Evolutionary conservation across 2,797 vertebrate species (phyloP).

Genomic region (Catostomus latipinnis): DNA sequence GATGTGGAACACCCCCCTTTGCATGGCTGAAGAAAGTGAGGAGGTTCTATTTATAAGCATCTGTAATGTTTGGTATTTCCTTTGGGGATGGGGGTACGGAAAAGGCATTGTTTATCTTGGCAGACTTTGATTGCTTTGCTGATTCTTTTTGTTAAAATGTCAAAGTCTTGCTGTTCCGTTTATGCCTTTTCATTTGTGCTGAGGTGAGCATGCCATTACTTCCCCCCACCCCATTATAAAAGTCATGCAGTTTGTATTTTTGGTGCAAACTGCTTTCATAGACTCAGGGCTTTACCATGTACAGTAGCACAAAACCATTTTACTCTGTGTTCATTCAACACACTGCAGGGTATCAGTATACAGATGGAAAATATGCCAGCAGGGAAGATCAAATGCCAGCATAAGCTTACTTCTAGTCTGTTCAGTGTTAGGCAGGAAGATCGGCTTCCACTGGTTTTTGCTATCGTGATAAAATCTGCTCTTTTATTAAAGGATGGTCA

Average conservation of each 20-base stretch:
- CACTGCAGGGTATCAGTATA: constrained; percentile 25
- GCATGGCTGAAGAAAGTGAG: constrained; percentile 70
- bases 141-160: constrained; percentile 66
- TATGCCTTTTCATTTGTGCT: constrained; percentile 55
- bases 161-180: constrained; percentile 62
- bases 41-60: constrained; percentile 79
- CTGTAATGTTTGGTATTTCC: constrained; percentile 84
- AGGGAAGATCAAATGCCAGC: constrained; percentile 50
- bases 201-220: constrained; percentile 48
- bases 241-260: constrained; percentile 22
- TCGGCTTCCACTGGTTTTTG: neutral
- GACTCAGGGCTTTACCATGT: constrained; percentile 7
- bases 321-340: constrained; percentile 23
- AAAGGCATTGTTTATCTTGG: constrained; percentile 79
- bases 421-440: constrained; percentile 3
- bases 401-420: constrained; percentile 30
- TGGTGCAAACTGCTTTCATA: neutral
- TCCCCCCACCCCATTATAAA: neutral
- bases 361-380: constrained; percentile 20
- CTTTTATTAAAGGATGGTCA: neutral
- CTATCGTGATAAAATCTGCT: neutral
- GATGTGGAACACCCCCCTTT: constrained; percentile 74
- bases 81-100: constrained; percentile 59
- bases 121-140: constrained; percentile 66
- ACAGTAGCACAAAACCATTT: constrained; percentile 12